Percentiles rank a stretch among this genome's conserved stretches.
Evolutionary conservation across 2,888 invertebrate species (phyloP).

Genomic region (Celastrina argiolus): DNA sequence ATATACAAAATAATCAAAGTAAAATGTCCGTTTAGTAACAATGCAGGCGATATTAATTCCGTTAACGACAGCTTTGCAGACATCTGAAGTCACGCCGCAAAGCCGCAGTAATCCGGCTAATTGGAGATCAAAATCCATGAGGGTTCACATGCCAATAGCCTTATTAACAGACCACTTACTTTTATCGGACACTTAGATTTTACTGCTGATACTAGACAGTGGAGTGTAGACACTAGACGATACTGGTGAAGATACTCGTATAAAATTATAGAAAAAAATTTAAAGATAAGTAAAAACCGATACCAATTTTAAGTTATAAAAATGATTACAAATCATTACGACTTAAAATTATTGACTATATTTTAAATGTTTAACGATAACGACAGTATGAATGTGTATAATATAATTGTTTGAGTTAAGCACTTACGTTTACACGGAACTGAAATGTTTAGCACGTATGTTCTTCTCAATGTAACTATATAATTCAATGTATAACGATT

Average conservation of each 20-base stretch:
- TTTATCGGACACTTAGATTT: slow-evolving; percentile 37
- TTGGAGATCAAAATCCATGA: slow-evolving; percentile 17
- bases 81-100: slow-evolving; percentile 19
- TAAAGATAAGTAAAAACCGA: too few relatives aligned
- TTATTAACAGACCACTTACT: slow-evolving; percentile 39
- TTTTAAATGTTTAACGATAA: too few relatives aligned
- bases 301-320: too few relatives aligned
- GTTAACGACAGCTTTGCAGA: slow-evolving; percentile 15
- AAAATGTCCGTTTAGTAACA: background rate
- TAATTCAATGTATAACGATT: too few relatives aligned
- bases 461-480: too few relatives aligned
- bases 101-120: slow-evolving; percentile 18
- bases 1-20: background rate
- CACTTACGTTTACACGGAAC: too few relatives aligned
- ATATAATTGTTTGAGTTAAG: too few relatives aligned
- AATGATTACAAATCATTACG: too few relatives aligned
- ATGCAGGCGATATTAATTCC: slow-evolving; percentile 9
- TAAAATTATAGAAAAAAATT: too few relatives aligned
- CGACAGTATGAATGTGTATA: too few relatives aligned
- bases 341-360: too few relatives aligned
- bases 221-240: slow-evolving; percentile 8
- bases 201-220: slow-evolving; percentile 14
- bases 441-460: too few relatives aligned
- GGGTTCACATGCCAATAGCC: slow-evolving; percentile 34
- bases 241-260: background rate